phyloP scores from a whole-genome alignment of 2,797 vertebrate species.

The Amblyraja radiata region DNA sequence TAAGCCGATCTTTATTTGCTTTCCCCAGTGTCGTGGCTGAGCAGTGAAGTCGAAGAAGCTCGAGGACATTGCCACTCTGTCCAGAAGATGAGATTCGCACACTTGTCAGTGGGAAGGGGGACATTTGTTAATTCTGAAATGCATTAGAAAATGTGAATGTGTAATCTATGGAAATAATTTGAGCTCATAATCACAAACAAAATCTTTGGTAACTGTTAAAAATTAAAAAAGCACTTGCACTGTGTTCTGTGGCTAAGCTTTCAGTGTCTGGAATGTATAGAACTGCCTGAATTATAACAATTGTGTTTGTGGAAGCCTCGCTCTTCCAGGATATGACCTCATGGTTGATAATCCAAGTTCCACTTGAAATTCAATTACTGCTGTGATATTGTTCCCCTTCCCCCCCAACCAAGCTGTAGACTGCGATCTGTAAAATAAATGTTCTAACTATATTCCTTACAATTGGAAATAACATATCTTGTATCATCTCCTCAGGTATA shows the following conservation, averaged over 20 bases:
- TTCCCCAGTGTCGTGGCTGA: no score
- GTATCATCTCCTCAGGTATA: constrained; percentile 70
- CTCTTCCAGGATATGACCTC: not conserved
- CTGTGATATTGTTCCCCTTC: not conserved
- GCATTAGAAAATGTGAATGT: not conserved
- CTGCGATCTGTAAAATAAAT: not conserved
- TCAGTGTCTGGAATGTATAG: not conserved
- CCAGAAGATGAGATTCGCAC: no score
- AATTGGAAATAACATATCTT: not conserved
- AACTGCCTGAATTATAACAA: not conserved
- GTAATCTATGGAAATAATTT: not conserved
- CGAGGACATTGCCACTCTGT: no score
- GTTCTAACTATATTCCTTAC: constrained; percentile 5
- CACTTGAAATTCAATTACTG: not conserved
- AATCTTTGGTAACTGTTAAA: not conserved
- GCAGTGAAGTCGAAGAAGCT: no score
- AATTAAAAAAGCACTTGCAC: not conserved
- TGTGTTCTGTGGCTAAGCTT: not conserved
- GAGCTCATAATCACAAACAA: not conserved
- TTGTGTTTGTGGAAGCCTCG: not conserved
- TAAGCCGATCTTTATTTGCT: no score
- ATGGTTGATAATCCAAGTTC: not conserved
- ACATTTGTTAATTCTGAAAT: no score
- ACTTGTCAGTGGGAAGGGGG: no score
- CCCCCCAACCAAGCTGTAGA: not conserved